phyloP scores from a whole-genome alignment of 1,140 invertebrate species.

The Carposina sasakii region DNA sequence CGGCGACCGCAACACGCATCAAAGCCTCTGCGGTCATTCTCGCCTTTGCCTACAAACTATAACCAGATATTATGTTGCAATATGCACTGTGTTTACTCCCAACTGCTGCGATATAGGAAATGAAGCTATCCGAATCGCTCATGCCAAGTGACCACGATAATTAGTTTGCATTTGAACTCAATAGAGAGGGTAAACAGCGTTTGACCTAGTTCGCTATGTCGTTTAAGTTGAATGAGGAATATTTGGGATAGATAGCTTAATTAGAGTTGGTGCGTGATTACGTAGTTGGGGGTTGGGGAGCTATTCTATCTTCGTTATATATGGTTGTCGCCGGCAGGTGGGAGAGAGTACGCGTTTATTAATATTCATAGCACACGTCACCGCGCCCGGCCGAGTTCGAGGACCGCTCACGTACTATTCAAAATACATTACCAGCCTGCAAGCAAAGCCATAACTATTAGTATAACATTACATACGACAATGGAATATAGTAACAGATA shows the following conservation, averaged over 20 bases:
- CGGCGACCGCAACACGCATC: slow-evolving; percentile 53
- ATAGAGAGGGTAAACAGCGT: no score
- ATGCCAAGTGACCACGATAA: no score
- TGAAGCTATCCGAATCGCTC: no score
- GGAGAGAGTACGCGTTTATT: slow-evolving; percentile 42
- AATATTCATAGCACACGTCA: slow-evolving; percentile 55
- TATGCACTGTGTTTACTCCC: no score
- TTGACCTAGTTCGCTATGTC: no score
- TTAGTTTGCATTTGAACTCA: no score
- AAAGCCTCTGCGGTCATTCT: slow-evolving; percentile 52
- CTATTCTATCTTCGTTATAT: slow-evolving; percentile 31
- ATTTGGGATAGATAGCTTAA: slow-evolving; percentile 16
- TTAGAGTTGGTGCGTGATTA: slow-evolving; percentile 17
- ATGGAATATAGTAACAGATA: no score
- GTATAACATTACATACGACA: no score
- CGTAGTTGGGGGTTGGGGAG: slow-evolving; percentile 22
- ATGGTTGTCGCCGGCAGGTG: slow-evolving; percentile 42
- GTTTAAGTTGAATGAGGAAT: no score
- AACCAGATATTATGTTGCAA: no score
- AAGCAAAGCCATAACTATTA: slow-evolving; percentile 15
- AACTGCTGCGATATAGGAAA: no score
- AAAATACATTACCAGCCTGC: slow-evolving; percentile 14
- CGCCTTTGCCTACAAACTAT: slow-evolving; percentile 41
- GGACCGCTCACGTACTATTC: slow-evolving; percentile 22
- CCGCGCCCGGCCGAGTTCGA: slow-evolving; percentile 24